These are phyloP conservation scores for Poecilus cupreus DNA, from an alignment of 2,888 invertebrate species.

Conservation along the genomic window DNA sequence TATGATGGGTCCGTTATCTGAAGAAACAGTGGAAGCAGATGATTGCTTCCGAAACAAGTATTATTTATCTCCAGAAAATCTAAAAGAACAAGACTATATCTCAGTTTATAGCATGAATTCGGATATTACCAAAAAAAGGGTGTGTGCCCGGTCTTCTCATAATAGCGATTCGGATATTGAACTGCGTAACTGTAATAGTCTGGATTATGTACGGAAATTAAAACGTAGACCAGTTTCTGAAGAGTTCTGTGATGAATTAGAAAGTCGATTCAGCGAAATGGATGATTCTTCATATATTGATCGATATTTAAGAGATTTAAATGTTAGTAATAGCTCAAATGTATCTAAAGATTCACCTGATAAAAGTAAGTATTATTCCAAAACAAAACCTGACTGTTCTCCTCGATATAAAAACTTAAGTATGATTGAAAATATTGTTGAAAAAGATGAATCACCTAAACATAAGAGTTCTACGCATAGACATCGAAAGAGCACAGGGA, in stretches of 20 bases:
- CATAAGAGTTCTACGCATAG: background rate
- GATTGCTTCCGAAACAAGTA: conserved; percentile 19
- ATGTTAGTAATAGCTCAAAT: conserved; percentile 72
- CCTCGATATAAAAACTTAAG: background rate
- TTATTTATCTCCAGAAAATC: conserved; percentile 24
- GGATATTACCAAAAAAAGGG: conserved; percentile 60
- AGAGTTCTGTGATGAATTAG: conserved; percentile 82
- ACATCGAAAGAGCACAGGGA: background rate
- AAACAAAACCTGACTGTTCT: background rate
- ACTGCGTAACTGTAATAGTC: conserved; percentile 66
- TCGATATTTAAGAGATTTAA: conserved; percentile 80
- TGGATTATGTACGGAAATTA: conserved; percentile 68
- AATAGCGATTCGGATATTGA: conserved; percentile 73
- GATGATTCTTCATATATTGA: conserved; percentile 74
- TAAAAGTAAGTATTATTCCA: background rate
- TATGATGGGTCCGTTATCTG: conserved; percentile 2
- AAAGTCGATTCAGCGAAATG: conserved; percentile 67
- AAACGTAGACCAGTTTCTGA: conserved; percentile 85
- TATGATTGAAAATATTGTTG: conserved; percentile 6
- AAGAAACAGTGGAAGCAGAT: conserved; percentile 6
- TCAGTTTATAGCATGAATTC: conserved; percentile 64
- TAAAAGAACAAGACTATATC: conserved; percentile 42
- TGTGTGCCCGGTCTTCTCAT: conserved; percentile 66
- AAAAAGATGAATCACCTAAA: conserved; percentile 10
- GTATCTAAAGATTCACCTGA: background rate